Evolutionary conservation across 2,888 invertebrate genomes (phyloP).

Genomic region (Diachrysia chrysitis): DNA sequence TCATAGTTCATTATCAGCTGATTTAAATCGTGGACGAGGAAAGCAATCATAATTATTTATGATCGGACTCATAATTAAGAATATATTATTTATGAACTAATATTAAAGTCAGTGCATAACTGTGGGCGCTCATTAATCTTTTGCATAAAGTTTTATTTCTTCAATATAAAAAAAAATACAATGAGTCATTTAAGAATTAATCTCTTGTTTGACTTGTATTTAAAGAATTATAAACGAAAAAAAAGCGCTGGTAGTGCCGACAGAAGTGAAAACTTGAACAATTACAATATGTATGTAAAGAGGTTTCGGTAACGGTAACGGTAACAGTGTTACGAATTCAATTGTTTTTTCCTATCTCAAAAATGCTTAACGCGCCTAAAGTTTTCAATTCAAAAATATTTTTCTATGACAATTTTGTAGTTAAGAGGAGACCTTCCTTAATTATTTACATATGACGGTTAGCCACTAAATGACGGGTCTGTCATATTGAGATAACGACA

Average conservation of each 20-base stretch:
- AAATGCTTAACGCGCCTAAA: too few species aligned
- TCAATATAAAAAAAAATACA: neutral
- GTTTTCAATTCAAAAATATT: too few species aligned
- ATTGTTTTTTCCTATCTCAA: too few species aligned
- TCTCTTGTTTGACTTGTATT: too few species aligned
- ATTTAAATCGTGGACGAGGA: conserved; percentile 10
- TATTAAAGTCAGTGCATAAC: conserved; percentile 28
- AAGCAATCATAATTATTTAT: conserved; percentile 50
- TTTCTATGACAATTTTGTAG: too few species aligned
- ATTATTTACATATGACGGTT: neutral
- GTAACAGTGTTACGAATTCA: too few species aligned
- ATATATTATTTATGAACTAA: conserved; percentile 47
- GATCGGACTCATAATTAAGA: conserved; percentile 39
- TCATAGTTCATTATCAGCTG: neutral
- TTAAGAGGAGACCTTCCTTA: too few species aligned
- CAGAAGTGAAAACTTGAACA: too few species aligned
- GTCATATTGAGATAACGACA: neutral
- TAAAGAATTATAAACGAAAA: too few species aligned
- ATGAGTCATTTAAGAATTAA: neutral
- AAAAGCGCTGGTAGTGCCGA: too few species aligned
- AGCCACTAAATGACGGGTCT: neutral
- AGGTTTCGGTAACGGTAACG: too few species aligned
- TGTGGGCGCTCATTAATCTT: conserved; percentile 44
- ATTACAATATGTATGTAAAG: too few species aligned
- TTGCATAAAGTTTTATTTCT: conserved; percentile 1